A percentile compares a stretch with the other conserved stretches of the same genome.
These are phyloP conservation scores for Nyctereutes procyonoides DNA, from an alignment of 2,113 vertebrate species.

Conservation along the genomic window DNA sequence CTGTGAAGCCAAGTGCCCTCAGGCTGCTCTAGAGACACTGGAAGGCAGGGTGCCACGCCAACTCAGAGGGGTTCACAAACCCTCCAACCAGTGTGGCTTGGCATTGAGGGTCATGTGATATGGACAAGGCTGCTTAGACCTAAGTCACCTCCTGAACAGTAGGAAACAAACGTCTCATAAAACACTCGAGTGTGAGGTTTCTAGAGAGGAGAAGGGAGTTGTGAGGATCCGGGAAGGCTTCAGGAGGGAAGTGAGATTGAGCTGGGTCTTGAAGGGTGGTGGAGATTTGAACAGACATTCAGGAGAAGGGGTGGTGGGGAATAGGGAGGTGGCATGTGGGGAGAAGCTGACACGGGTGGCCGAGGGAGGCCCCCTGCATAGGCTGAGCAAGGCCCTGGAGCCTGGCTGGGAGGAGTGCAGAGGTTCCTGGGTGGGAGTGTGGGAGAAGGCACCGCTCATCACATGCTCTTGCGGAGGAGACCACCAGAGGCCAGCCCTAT, in stretches of 20 bases:
- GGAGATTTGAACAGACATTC: background rate
- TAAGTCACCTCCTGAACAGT: accelerated
- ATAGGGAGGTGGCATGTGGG: background rate
- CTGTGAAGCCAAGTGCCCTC: background rate
- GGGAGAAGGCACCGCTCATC: accelerated
- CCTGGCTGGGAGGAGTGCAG: background rate
- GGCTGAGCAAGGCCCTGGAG: background rate
- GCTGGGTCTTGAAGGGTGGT: background rate
- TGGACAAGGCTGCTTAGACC: accelerated
- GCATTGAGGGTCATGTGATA: background rate
- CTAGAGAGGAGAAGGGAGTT: background rate
- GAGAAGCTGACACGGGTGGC: background rate
- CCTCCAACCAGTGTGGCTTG: accelerated
- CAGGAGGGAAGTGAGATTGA: background rate
- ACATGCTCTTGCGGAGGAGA: background rate
- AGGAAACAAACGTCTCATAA: background rate
- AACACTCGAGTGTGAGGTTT: background rate
- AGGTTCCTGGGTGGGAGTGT: no score
- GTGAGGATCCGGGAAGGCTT: background rate
- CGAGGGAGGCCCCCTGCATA: accelerated
- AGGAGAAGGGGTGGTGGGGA: background rate
- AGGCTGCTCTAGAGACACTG: background rate
- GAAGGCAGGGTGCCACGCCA: no score
- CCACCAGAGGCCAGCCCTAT: background rate
- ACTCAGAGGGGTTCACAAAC: background rate